Percentiles rank a stretch among this genome's conserved stretches.
These are phyloP conservation scores for Callipepla californica DNA, from an alignment of 2,113 vertebrate genomes.

Conservation along the genomic window DNA sequence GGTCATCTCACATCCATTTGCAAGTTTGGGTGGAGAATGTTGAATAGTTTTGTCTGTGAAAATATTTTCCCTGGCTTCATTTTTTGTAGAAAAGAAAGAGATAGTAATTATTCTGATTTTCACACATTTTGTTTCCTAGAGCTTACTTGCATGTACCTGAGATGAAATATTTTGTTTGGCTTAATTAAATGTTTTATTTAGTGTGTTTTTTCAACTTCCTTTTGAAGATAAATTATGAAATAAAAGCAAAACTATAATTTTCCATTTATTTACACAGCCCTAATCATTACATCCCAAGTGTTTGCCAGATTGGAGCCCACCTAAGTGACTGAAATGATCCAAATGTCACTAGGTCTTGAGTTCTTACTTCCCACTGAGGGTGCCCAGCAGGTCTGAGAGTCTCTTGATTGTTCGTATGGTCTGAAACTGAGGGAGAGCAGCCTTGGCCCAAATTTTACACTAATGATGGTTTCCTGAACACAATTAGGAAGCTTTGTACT, in stretches of 20 bases:
- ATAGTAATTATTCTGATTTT: neutral
- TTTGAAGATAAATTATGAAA: slow-evolving; percentile 9
- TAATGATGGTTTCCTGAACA: neutral
- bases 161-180: neutral
- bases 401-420: neutral
- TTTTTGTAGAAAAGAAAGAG: neutral
- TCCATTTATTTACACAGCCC: slow-evolving; percentile 17
- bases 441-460: slow-evolving; percentile 7
- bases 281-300: slow-evolving; percentile 10
- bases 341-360: slow-evolving; percentile 12
- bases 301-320: slow-evolving; percentile 8
- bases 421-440: neutral
- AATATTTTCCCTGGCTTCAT: slow-evolving; percentile 11
- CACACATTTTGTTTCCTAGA: neutral
- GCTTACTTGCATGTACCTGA: neutral
- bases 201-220: neutral
- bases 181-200: neutral
- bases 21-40: neutral
- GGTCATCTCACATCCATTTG: neutral
- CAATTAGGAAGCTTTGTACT: slow-evolving; percentile 24
- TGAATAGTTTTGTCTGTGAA: neutral
- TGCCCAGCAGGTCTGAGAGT: slow-evolving; percentile 3
- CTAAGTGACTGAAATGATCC: slow-evolving; percentile 35
- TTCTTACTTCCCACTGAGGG: slow-evolving; percentile 34
- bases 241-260: neutral